Evolutionary conservation across 92 coral and sea anemone species (phyloP), one percentile per base, ranked within the genome.

Genomic region (Bergia puertoricense): DNA sequence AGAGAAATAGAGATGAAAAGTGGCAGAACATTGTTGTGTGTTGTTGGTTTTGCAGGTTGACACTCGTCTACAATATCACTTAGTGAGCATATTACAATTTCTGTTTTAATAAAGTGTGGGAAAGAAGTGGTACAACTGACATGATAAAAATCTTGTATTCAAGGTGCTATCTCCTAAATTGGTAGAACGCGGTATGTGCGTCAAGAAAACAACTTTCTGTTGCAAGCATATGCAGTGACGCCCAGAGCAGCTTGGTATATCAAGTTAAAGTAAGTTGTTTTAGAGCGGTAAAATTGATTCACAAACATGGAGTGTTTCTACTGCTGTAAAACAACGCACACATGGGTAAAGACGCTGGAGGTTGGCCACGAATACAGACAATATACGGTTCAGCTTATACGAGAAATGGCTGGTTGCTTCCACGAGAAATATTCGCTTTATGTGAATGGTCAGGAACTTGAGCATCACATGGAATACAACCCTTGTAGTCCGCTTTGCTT

Each of bases 401-500:
- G 91, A 82, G 89, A 85, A n/a, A 85, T 88, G 67, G 81, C 81
- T 44, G 88, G 92, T 76, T 93, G 95, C 79, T 88, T 89, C 41
- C 67, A 56, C 43, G 93, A 91, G 86, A 88, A 78, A 20, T 93
- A 91, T 88, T 71, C 92, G 65, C 72, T 93, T 46, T 91, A 81
- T 44, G 92, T 91, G 11, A 92, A 93, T 62, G 90, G 87, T n/a
- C 90, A 86, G 40, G 92, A 91, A 81, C 86, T 90, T 20, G 79
- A 81, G 72, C 87, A 93, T 43, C 40, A 18, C n/a, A 77, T 93
- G 39, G 44, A 85, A 15, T 86, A 86, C 87, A 93, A 93, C 44
- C 88, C 89, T 11, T 93, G 91, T 23, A 93, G 96, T 65, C 96
- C 96, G 14, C 56, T 93, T 40, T 93, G 96, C 51, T 91, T 91